Evolutionary conservation across 2,888 invertebrate species (phyloP).

Genomic region (Chrysolina oricalcia): DNA sequence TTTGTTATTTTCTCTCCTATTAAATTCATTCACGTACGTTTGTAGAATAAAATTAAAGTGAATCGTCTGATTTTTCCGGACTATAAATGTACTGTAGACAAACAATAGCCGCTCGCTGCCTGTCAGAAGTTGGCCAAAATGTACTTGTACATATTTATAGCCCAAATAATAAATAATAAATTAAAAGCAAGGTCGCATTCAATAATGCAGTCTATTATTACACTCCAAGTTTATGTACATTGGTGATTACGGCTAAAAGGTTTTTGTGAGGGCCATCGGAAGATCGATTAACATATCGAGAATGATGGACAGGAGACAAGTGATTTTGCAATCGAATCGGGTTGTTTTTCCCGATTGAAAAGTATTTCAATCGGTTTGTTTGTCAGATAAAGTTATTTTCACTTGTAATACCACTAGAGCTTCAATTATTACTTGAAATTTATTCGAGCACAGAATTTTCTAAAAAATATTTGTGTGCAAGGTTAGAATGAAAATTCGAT

Average conservation of each 20-base stretch:
- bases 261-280: constrained; percentile 11
- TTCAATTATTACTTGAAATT: no score
- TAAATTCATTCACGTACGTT: no score
- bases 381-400: neutral
- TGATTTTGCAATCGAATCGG: neutral
- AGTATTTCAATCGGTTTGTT: neutral
- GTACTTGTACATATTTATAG: constrained; percentile 34
- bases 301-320: constrained; percentile 11
- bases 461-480: no score
- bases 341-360: neutral
- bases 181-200: constrained; percentile 37
- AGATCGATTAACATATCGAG: neutral
- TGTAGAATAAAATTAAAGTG: neutral
- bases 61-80: neutral
- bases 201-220: constrained; percentile 17
- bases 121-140: constrained; percentile 13
- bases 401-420: no score
- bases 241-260: constrained; percentile 13
- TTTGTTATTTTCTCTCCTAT: no score
- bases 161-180: constrained; percentile 43
- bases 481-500: no score
- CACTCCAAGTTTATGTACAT: constrained; percentile 10
- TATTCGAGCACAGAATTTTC: no score
- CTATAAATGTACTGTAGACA: neutral
- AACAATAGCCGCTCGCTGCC: neutral